phyloP scores from a whole-genome alignment of 2,113 vertebrate genomes.

The Xenus cinereus region DNA sequence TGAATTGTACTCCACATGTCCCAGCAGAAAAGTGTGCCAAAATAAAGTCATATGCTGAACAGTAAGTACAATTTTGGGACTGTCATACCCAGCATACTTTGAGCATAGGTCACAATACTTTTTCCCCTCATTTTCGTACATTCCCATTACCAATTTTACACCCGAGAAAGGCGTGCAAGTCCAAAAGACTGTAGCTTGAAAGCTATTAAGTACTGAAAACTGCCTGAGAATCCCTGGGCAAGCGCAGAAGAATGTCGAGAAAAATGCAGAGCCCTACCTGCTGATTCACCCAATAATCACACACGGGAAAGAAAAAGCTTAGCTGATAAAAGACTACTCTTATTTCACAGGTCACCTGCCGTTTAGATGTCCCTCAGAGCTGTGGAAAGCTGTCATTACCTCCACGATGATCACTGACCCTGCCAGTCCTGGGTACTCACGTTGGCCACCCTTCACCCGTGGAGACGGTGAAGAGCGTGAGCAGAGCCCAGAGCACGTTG shows the following conservation, averaged over 20 bases:
- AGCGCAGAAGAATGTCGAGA: accelerated
- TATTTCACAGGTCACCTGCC: not conserved
- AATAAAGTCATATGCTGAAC: slow-evolving; percentile 12
- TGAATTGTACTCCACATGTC: not conserved
- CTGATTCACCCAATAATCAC: not conserved
- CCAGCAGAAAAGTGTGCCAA: slow-evolving; percentile 2
- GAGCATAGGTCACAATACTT: not conserved
- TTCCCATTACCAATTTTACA: not conserved
- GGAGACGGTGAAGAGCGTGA: slow-evolving; percentile 95
- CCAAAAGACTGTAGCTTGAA: not conserved
- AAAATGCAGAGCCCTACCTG: not conserved
- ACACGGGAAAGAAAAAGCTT: not conserved
- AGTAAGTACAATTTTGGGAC: not conserved
- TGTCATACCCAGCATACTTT: not conserved
- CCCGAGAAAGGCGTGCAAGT: not conserved
- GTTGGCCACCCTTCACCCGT: slow-evolving; percentile 97
- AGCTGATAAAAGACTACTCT: not conserved
- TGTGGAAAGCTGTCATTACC: not conserved
- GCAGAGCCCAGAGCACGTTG: slow-evolving; percentile 95
- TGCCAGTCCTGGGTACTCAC: slow-evolving; percentile 72
- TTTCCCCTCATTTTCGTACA: not conserved
- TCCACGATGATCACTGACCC: not conserved
- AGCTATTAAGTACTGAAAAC: not conserved
- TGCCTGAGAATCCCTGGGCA: not conserved
- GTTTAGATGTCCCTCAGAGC: not conserved